Conservation (phyloP, 2,888 invertebrate species). For the Papilio gigon region DNA sequence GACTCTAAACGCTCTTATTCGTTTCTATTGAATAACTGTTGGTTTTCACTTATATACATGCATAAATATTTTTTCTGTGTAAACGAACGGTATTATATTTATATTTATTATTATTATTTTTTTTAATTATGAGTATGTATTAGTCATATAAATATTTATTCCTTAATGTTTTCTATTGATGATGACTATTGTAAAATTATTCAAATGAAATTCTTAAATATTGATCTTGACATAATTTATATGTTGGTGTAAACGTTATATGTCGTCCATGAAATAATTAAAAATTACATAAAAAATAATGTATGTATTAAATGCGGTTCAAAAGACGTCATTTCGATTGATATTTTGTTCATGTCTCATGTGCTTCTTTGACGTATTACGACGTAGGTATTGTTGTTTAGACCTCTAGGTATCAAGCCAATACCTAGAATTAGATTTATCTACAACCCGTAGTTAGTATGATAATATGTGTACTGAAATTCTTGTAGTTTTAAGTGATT, state of each 20-base stretch:
- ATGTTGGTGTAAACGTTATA: neutral
- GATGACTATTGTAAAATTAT: neutral
- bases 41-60: too few relatives aligned
- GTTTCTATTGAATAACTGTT: too few relatives aligned
- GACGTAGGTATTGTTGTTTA: neutral
- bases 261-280: neutral
- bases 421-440: too few relatives aligned
- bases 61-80: too few relatives aligned
- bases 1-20: too few relatives aligned
- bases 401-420: neutral
- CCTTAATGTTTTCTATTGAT: neutral
- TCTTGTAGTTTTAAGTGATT: slow-evolving; percentile 13
- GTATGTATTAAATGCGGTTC: neutral
- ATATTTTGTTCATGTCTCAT: neutral
- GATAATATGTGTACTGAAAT: slow-evolving; percentile 2
- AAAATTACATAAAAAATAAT: neutral
- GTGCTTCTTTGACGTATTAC: neutral
- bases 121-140: neutral
- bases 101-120: too few relatives aligned
- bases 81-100: too few relatives aligned
- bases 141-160: neutral
- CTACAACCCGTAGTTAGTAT: too few relatives aligned
- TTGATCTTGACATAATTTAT: neutral
- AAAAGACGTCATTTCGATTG: neutral
- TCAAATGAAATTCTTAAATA: neutral